Evolutionary conservation across 2,797 vertebrate species (phyloP).

Genomic region (Odontamblyopus lacepedii): DNA sequence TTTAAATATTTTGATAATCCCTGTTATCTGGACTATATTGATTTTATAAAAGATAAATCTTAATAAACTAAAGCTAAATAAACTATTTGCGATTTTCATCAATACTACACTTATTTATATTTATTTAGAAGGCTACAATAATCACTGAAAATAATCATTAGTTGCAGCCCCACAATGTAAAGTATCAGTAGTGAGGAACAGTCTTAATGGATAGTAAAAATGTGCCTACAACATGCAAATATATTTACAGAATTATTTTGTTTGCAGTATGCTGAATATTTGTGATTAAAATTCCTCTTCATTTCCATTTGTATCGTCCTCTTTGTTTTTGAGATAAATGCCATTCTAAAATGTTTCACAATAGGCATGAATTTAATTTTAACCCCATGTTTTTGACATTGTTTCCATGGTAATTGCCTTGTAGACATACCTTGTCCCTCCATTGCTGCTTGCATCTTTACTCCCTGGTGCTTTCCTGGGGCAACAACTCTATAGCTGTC

Average conservation of each 20-base stretch:
- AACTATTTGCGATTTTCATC: no score
- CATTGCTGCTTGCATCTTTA: background rate
- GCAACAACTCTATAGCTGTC: constrained; percentile 8
- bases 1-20: no score
- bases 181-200: no score
- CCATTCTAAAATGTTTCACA: background rate
- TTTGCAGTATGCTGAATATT: background rate
- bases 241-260: background rate
- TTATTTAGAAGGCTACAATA: no score
- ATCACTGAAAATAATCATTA: no score
- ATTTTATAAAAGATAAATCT: no score
- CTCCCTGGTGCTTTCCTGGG: constrained; percentile 13
- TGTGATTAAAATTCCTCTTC: background rate
- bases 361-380: background rate
- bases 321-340: background rate
- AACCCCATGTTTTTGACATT: background rate
- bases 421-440: background rate
- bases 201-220: no score
- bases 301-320: background rate
- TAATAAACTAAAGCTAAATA: no score
- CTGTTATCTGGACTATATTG: no score
- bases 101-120: no score
- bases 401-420: background rate
- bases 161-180: no score
- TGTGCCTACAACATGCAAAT: no score